Conservation (phyloP, 2,113 vertebrate genomes). For the Halichoerus grypus region DNA sequence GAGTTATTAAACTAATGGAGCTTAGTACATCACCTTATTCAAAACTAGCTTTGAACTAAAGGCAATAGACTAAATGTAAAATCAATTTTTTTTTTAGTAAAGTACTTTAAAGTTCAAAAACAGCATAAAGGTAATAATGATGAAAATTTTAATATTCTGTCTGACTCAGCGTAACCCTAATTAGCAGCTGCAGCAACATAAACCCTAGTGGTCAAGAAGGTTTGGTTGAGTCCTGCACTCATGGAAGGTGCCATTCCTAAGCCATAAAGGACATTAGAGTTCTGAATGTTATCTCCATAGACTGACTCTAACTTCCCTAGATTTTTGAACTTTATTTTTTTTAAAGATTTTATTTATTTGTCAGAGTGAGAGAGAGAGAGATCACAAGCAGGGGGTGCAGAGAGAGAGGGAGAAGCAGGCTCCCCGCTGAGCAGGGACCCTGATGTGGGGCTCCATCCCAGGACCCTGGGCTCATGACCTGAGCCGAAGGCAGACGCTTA, state of each 20-base stretch:
- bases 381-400: no score
- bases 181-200: neutral
- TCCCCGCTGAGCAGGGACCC: no score
- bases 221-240: neutral
- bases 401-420: no score
- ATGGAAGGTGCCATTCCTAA: neutral
- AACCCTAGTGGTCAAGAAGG: neutral
- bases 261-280: neutral
- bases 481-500: no score
- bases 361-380: no score
- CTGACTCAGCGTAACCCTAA: neutral
- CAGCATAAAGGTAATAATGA: neutral
- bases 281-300: neutral
- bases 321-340: neutral
- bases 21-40: neutral
- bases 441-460: no score
- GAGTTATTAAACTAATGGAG: neutral
- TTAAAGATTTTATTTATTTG: no score
- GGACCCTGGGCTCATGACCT: no score
- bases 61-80: neutral
- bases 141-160: neutral
- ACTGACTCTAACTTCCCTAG: neutral
- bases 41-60: constrained; percentile 49
- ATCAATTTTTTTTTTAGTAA: neutral
- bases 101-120: constrained; percentile 13